Evolutionary conservation across 1,140 invertebrate genomes (phyloP), one percentile per base, ranked within the genome.

Genomic region (Carposina sasakii): DNA sequence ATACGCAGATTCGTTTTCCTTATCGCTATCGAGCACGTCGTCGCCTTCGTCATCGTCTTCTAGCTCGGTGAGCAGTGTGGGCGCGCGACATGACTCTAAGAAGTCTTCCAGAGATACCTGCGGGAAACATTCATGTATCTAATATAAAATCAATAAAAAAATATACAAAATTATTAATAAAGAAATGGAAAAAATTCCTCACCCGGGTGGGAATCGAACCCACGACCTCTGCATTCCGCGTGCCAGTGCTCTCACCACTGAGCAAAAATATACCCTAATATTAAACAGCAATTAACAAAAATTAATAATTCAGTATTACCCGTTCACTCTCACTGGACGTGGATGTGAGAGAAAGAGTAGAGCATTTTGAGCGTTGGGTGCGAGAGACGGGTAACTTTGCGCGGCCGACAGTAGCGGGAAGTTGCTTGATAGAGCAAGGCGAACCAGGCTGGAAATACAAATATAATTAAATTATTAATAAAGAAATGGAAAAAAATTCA

Each of bases 31-130:
- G 67, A 96, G 93, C 47, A 96, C 96, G 63, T 98, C 96, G 52
- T 98, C 96, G 21, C 92, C 91, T 60, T 97, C 96, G 59, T 97
- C 95, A 72, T 98, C 97, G 81, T 98, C 97, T 61, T 98, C 96
- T 39, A 98, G 83, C 73, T 98, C 96, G 2, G 96, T 96, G 4
- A 98, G 83, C 36, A 98, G 85, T 0, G 96, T 94, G 0, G 96
- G 94, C 0, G 95, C 95, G 46, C 96, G 88, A 67, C 94, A 96
- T 48, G 93, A 95, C 67, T 96, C 95, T 64, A 97, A 81, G 74
- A 97, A 96, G 70, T 97, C 95, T 85, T 96, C 90, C 33, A 93
- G 76, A 19, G 91, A 93, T 10, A 93, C 91, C 89, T 90, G 62
- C 28, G 2, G 3, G 0, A 30, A 1, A 34, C 6, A 19, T 19